These are phyloP conservation scores for Drosophila gaucha DNA, from an alignment of 2,888 invertebrate genomes.

Conservation along the genomic window DNA sequence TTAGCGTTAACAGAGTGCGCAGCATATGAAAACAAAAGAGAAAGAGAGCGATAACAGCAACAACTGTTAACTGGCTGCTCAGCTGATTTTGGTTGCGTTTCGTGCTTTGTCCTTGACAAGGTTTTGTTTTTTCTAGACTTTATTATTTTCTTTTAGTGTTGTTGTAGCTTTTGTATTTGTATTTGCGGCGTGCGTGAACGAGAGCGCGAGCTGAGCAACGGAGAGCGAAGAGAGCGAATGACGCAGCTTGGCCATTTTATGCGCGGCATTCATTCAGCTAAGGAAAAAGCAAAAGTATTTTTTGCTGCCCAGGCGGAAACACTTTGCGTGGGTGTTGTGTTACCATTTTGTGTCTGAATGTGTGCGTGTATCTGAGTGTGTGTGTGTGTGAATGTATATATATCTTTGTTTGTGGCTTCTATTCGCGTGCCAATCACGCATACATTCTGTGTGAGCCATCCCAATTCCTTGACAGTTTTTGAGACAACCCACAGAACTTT, in stretches of 20 bases:
- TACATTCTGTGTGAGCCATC: conserved; percentile 43
- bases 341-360: conserved; percentile 1
- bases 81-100: conserved; percentile 73
- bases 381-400: conserved; percentile 13
- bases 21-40: conserved; percentile 20
- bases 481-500: conserved; percentile 55
- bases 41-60: conserved; percentile 11
- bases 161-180: conserved; percentile 23
- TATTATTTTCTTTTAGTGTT: conserved; percentile 3
- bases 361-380: not conserved
- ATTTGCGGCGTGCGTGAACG: conserved; percentile 17
- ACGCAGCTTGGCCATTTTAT: conserved; percentile 49
- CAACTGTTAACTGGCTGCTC: conserved; percentile 49
- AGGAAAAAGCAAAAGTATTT: conserved; percentile 54
- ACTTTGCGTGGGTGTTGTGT: conserved; percentile 47
- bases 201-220: conserved; percentile 6
- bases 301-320: conserved; percentile 52
- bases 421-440: conserved; percentile 69
- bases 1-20: conserved; percentile 45
- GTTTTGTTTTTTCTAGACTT: conserved; percentile 68
- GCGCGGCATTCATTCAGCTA: conserved; percentile 66
- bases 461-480: conserved; percentile 51
- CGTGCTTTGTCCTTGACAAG: conserved; percentile 80
- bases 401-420: conserved; percentile 23
- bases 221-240: conserved; percentile 21